Evolutionary conservation across 2,113 vertebrate genomes (phyloP).

Genomic region (Calyptomena viridis): DNA sequence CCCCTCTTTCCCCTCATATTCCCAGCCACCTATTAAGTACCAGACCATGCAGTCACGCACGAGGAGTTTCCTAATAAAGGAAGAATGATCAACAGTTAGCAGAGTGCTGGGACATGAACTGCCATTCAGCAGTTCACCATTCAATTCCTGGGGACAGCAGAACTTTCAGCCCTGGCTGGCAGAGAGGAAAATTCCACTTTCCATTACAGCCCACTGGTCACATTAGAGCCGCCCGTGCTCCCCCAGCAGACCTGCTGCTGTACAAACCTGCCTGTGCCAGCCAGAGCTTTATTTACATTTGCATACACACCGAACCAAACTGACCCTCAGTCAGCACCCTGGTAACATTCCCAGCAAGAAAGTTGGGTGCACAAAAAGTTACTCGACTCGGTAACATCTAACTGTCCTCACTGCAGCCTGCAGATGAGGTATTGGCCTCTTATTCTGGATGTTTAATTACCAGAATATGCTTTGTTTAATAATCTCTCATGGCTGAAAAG

Average conservation of each 20-base stretch:
- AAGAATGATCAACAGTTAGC: conserved; percentile 2
- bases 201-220: conserved; percentile 2
- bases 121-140: background rate
- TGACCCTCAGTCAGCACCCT: background rate
- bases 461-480: background rate
- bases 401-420: background rate
- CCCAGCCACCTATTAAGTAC: background rate
- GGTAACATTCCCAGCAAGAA: background rate
- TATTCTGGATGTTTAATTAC: background rate
- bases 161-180: background rate
- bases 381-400: background rate
- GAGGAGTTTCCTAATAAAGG: background rate
- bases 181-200: conserved; percentile 57
- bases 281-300: background rate
- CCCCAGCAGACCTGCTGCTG: background rate
- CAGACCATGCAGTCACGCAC: background rate
- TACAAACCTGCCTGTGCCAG: background rate
- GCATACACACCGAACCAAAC: background rate
- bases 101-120: background rate
- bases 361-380: fast-evolving
- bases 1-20: background rate
- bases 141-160: background rate
- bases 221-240: background rate
- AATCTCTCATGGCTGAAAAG: background rate
- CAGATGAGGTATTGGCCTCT: background rate